Conservation (phyloP, 2,113 vertebrate species). For the Ammodytes marinus region DNA sequence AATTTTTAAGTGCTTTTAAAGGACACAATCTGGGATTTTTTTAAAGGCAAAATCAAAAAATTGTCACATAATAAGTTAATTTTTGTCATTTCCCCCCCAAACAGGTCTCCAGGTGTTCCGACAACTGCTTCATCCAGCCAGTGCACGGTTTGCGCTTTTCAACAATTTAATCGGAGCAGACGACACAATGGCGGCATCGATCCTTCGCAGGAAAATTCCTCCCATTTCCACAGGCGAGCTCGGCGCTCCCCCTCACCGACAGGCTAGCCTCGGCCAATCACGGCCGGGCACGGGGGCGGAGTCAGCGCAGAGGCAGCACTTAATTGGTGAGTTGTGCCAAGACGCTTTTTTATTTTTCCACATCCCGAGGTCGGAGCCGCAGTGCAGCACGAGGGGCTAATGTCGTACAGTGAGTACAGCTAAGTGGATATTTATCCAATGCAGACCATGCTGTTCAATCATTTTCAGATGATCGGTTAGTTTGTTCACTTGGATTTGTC, state of each 20-base stretch:
- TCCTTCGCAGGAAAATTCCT: conserved; percentile 84
- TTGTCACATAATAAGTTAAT: neutral
- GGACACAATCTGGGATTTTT: neutral
- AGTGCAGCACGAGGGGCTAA: conserved; percentile 88
- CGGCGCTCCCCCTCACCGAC: conserved; percentile 83
- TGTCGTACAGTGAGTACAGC: conserved; percentile 90
- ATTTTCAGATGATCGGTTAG: conserved; percentile 87
- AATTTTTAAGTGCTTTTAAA: neutral
- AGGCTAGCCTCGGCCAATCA: conserved; percentile 87
- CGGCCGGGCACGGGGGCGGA: conserved; percentile 81
- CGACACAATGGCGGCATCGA: conserved; percentile 84
- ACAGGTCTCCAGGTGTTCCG: conserved; percentile 79
- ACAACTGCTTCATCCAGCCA: conserved; percentile 58
- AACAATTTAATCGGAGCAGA: conserved; percentile 80
- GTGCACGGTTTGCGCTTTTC: conserved; percentile 76
- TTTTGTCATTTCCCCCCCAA: neutral
- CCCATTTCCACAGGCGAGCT: conserved; percentile 84
- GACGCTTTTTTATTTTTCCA: conserved; percentile 89
- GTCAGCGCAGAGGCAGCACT: conserved; percentile 81
- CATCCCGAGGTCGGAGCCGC: conserved; percentile 86
- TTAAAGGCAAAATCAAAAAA: neutral
- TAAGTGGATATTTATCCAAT: conserved; percentile 85
- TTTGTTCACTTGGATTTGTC: conserved; percentile 76
- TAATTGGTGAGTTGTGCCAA: conserved; percentile 88
- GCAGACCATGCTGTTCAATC: conserved; percentile 85